phyloP scores from a whole-genome alignment of 2,797 vertebrate genomes.

The Chaenodraco wilsoni region DNA sequence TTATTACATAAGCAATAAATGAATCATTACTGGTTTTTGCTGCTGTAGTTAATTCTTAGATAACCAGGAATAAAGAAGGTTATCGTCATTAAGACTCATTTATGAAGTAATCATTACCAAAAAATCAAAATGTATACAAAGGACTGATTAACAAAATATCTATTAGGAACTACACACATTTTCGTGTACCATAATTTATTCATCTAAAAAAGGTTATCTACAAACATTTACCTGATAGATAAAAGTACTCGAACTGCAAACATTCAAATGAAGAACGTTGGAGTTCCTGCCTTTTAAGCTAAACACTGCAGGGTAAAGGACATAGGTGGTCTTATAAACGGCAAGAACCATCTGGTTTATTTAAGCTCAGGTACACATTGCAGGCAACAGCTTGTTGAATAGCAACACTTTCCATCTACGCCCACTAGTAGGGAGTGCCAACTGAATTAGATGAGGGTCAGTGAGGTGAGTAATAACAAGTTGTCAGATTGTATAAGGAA shows the following conservation, averaged over 20 bases:
- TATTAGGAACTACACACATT: not conserved
- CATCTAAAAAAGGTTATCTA: not conserved
- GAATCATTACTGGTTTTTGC: not conserved
- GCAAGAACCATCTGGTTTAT: slow-evolving; percentile 10
- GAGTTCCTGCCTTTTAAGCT: not conserved
- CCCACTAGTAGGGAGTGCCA: slow-evolving; percentile 48
- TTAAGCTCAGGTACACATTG: slow-evolving; percentile 3
- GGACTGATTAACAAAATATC: too few relatives aligned
- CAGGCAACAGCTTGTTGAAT: slow-evolving; percentile 37
- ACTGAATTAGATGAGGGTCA: slow-evolving; percentile 36
- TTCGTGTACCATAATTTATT: not conserved
- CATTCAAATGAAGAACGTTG: not conserved
- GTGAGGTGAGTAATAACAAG: slow-evolving; percentile 26
- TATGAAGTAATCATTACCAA: not conserved
- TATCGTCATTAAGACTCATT: not conserved
- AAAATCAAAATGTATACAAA: not conserved
- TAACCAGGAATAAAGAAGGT: not conserved
- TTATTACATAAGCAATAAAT: not conserved
- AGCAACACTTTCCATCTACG: slow-evolving; percentile 33
- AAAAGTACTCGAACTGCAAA: not conserved
- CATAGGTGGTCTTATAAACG: slow-evolving; percentile 6
- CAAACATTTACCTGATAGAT: not conserved
- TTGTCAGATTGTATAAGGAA: slow-evolving; percentile 46
- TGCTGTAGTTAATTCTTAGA: not conserved
- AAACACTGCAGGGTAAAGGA: not conserved